phyloP scores from a whole-genome alignment of 1,140 invertebrate genomes.

The Dendrolimus kikuchii region DNA sequence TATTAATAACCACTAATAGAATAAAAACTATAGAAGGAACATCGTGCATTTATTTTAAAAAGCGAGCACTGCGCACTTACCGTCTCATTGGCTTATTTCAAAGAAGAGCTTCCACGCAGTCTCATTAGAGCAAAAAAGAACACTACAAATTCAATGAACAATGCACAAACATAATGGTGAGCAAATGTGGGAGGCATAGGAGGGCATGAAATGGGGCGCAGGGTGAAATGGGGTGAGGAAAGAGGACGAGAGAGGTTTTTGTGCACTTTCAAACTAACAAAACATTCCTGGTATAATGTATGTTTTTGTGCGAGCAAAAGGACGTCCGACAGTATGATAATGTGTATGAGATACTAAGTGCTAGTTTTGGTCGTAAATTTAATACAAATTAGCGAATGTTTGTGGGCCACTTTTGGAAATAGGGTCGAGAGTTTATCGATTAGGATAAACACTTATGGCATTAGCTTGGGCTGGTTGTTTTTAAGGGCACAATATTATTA shows the following conservation, averaged over 20 bases:
- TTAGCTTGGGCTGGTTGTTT: too few species aligned
- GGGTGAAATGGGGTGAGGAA: slow-evolving; percentile 17
- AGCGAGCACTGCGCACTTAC: neutral
- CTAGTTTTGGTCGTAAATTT: too few species aligned
- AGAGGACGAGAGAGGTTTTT: slow-evolving; percentile 17
- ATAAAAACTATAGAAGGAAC: too few species aligned
- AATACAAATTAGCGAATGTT: too few species aligned
- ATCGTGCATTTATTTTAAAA: too few species aligned
- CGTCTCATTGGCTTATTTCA: slow-evolving; percentile 42
- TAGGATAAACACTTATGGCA: too few species aligned
- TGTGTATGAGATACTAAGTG: too few species aligned
- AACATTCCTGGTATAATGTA: slow-evolving; percentile 17
- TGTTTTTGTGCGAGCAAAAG: slow-evolving; percentile 23
- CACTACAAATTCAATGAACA: slow-evolving; percentile 40
- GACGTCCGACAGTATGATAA: too few species aligned
- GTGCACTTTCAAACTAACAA: slow-evolving; percentile 26
- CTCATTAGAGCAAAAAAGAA: slow-evolving; percentile 29
- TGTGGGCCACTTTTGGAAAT: too few species aligned
- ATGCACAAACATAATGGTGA: slow-evolving; percentile 31
- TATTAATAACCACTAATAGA: too few species aligned
- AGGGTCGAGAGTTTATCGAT: too few species aligned
- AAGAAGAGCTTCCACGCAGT: slow-evolving; percentile 20
- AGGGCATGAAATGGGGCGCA: slow-evolving; percentile 5
- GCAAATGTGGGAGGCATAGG: slow-evolving; percentile 12
- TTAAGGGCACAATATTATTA: too few species aligned